A percentile compares a stretch with the other conserved stretches of the same genome.
Conservation (phyloP, 2,797 vertebrate genomes). For the Tangara arthus region DNA sequence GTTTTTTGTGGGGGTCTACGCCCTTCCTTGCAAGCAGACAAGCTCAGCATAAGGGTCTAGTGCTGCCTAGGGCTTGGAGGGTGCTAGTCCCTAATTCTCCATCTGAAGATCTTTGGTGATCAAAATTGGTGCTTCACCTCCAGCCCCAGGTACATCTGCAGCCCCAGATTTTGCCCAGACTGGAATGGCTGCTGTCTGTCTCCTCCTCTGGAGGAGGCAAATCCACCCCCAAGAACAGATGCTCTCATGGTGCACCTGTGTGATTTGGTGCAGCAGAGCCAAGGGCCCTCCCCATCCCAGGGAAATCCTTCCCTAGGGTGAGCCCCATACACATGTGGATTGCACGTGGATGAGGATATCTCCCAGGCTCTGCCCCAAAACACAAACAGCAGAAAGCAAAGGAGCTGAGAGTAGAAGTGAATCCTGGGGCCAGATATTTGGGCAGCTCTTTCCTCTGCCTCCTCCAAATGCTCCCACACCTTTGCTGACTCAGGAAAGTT, state of each 20-base stretch:
- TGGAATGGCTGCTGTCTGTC: not conserved
- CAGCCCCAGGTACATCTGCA: not conserved
- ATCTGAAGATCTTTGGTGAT: not conserved
- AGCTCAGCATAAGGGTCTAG: not conserved
- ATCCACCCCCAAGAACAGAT: not conserved
- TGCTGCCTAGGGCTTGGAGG: not conserved
- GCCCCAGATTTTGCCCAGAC: not conserved
- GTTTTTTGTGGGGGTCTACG: accelerated
- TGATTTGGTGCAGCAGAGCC: not conserved
- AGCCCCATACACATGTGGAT: not conserved
- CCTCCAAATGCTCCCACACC: not conserved
- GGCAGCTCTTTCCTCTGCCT: not conserved
- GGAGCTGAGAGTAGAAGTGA: not conserved
- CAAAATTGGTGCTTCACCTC: not conserved
- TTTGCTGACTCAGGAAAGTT: not conserved
- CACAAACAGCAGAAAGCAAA: not conserved
- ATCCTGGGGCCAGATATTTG: not conserved
- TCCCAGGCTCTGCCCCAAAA: not conserved
- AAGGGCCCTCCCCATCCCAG: not conserved
- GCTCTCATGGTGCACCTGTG: not conserved
- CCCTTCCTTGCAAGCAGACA: not conserved
- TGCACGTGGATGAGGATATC: not conserved
- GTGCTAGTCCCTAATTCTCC: not conserved
- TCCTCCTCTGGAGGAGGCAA: not conserved
- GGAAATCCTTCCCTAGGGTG: not conserved